Conservation (phyloP, 2,888 invertebrate genomes). For the Paralinhomoeus sp. region DNA sequence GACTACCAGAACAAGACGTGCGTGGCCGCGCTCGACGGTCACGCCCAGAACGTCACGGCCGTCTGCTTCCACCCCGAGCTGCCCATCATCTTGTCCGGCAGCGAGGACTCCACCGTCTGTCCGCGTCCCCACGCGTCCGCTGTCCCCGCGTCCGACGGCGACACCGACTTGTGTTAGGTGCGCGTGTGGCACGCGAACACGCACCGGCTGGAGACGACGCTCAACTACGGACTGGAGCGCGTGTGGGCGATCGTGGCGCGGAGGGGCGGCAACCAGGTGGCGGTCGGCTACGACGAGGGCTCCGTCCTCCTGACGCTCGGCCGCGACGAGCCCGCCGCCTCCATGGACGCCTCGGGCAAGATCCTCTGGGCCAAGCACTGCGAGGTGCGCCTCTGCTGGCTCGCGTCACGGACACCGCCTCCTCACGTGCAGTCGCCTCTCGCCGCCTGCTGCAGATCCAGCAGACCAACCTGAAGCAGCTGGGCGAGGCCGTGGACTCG, state of each 20-base stretch:
- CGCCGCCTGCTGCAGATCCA: no score
- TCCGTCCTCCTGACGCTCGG: slow-evolving; percentile 78
- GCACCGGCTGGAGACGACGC: slow-evolving; percentile 68
- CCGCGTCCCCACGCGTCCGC: no score
- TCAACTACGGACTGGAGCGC: slow-evolving; percentile 91
- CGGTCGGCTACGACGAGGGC: slow-evolving; percentile 90
- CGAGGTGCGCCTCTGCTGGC: slow-evolving; percentile 48
- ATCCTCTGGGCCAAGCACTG: slow-evolving; percentile 97
- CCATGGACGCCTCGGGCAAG: slow-evolving; percentile 89
- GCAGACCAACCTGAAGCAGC: slow-evolving; percentile 23
- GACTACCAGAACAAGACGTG: slow-evolving; percentile 98
- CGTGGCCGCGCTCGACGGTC: slow-evolving; percentile 88
- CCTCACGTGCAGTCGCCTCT: no score
- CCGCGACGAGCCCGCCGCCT: slow-evolving; percentile 84
- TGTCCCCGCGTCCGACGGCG: no score
- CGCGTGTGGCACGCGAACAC: slow-evolving; percentile 97
- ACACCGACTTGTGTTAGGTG: slow-evolving; percentile 31
- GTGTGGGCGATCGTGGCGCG: slow-evolving; percentile 87
- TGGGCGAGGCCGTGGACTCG: slow-evolving; percentile 15
- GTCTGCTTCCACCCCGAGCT: slow-evolving; percentile 95
- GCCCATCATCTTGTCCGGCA: slow-evolving; percentile 70
- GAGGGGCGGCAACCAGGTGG: slow-evolving; percentile 61
- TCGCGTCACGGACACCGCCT: no score
- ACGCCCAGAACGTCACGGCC: slow-evolving; percentile 66
- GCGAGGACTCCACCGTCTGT: slow-evolving; percentile 43